Base-by-base conservation (phyloP, 2,888 invertebrate genomes). In the Leptinotarsa haldemani region DNA sequence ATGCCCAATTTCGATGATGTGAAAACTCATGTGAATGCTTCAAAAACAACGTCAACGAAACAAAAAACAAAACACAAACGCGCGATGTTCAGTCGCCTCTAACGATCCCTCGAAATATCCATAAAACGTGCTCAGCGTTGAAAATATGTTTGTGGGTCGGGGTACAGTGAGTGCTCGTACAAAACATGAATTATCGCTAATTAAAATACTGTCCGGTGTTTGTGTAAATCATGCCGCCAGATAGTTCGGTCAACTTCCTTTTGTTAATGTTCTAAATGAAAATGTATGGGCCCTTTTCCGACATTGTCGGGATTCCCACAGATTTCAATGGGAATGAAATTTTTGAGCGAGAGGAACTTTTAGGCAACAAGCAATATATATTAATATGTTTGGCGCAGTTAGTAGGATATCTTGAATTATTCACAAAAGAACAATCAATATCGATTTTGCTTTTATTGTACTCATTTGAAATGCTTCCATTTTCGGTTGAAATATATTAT, bases 41-140 rank as follows among this genome's bases (percentile, higher is more conserved):
- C 56, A 30, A 61, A 61, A 61, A 61, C 61, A 30, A 61, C 30
- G 40, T 61, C 7, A 61, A 13, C 7, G n/a, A 16, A 25, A 61
- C 25, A 61, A 25, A 30, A 61, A 61, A 30, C n/a, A 22, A 61
- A 61, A 40, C 25, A 25, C 61, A 40, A 56, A 15, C 18, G 61
- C 30, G 40, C 61, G n/a, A 40, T 61, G 61, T 61, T 61, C 61
- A 25, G 61, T 5, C 61, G 30, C 30, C 61, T 61, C n/a, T 61
- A 61, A 61, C 61, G 30, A 61, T 61, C 30, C 61, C 15, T 15
- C 61, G 40, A 25, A 61, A 61, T 61, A 61, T 61, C 61, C 61
- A 40, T 40, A n/a, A 61, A 61, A 61, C 61, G 61, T 61, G 61
- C 61, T n/a, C 61, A 15, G 61, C 61, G 40, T 61, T 61, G 61